Percentiles rank a stretch among this genome's conserved stretches.
Evolutionary conservation across 2,113 vertebrate species (phyloP).

Genomic region (Brachyistius frenatus): DNA sequence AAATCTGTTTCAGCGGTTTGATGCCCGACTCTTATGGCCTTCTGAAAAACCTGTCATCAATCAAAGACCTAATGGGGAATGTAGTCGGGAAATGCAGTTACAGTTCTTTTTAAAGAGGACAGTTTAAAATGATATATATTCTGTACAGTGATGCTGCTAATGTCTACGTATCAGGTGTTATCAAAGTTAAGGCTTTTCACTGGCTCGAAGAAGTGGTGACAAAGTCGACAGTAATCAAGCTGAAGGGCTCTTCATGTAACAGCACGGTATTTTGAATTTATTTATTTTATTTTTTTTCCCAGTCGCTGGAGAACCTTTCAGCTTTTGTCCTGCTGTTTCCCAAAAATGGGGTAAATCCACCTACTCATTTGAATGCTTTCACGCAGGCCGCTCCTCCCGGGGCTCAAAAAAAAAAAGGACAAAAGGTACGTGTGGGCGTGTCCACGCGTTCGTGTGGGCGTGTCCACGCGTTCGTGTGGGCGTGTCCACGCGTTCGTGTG

Average conservation of each 20-base stretch:
- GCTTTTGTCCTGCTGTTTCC: slow-evolving; percentile 13
- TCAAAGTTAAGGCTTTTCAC: slow-evolving; percentile 6
- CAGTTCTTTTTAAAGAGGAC: background rate
- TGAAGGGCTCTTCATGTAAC: slow-evolving; percentile 35
- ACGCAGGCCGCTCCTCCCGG: background rate
- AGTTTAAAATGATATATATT: background rate
- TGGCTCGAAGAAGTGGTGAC: background rate
- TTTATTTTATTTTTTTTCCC: background rate
- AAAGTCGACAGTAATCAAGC: slow-evolving; percentile 29
- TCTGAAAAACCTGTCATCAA: background rate
- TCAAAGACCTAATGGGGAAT: background rate
- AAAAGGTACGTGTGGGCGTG: slow-evolving; percentile 11
- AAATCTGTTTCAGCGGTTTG: background rate
- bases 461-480: slow-evolving; percentile 3
- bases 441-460: slow-evolving; percentile 1
- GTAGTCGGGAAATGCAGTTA: background rate
- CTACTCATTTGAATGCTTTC: slow-evolving; percentile 33
- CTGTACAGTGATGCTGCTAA: background rate
- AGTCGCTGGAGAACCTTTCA: background rate
- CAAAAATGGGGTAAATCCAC: background rate
- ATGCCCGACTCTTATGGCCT: background rate
- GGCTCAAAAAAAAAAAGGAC: background rate
- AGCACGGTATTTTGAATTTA: slow-evolving; percentile 1
- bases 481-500: background rate
- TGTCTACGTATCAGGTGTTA: slow-evolving; percentile 4